Base-by-base conservation (phyloP, 2,797 vertebrate genomes). In the Trachops cirrhosus region DNA sequence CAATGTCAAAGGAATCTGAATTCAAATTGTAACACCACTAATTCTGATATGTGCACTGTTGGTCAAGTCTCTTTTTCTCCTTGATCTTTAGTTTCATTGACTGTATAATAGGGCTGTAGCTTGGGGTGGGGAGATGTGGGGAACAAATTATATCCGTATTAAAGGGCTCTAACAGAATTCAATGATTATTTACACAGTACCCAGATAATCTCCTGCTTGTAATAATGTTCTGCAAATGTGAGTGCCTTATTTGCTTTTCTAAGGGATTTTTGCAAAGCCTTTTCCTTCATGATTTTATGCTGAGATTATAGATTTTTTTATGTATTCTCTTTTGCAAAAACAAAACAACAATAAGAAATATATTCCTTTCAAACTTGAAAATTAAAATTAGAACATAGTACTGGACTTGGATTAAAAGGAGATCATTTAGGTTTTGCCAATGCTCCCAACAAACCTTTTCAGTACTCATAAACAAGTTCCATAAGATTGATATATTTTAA, bases 381-480 rank as follows among this genome's bases (percentile, higher is more conserved):
- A 57, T 37, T 79, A 78, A 44, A 90, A 77, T 91, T 46, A 86
- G 32, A 67, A 92, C 12, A 59, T 10, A 90, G 41, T 4, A 52
- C 12, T 32, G 71, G 7, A 4, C 6, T 91, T 96, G 59, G 26
- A 62, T 94, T 90, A 50, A 82, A 52, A 86, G 86, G 48, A 89
- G 11, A 83, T 62, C 3, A 67, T 34, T 10, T 44, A 80, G 48
- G 75, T 32, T 64, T 89, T 82, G 6, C 71, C 86, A 85, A 22
- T 39, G 57, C 10, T 83, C 8, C 32, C 75, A 79, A 90, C 14
- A 85, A 77, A 37, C 14, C 15, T 92, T 92, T 92, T 89, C 34
- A 91, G 80, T 83, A 83, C 19, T 90, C 11, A 15, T 90, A 84
- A 84, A 84, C n/a, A 86, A 67, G 86, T 89, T 88, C 32, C 8